phyloP scores from a whole-genome alignment of 2,888 invertebrate genomes.

The Cristatella mucedo region DNA sequence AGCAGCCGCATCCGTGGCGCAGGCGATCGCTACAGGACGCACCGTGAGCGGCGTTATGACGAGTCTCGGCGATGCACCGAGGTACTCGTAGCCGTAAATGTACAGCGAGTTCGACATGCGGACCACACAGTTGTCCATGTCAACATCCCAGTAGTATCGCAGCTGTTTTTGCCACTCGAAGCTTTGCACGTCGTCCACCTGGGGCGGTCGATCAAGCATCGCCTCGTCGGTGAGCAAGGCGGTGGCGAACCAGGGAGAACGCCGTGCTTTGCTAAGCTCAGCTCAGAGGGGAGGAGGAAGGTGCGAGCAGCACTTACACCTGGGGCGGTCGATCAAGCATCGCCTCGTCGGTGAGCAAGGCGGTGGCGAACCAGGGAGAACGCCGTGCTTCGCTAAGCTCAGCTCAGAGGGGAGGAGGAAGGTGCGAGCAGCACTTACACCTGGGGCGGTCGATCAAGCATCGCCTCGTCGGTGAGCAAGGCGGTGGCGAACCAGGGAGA shows the following conservation, averaged over 20 bases:
- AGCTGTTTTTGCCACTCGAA: conserved; percentile 83
- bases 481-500: too few relatives aligned
- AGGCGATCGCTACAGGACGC: too few relatives aligned
- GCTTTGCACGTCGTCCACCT: conserved; percentile 44
- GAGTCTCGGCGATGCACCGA: conserved; percentile 38
- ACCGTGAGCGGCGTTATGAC: conserved; percentile 41
- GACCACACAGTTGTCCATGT: conserved; percentile 59
- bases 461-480: too few relatives aligned
- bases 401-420: background rate
- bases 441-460: conserved; percentile 14
- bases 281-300: background rate
- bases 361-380: too few relatives aligned
- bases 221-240: too few relatives aligned
- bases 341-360: too few relatives aligned
- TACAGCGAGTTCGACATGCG: conserved; percentile 40
- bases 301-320: conserved; percentile 42
- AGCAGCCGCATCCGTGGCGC: too few relatives aligned
- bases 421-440: conserved; percentile 43
- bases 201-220: conserved; percentile 10
- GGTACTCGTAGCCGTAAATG: conserved; percentile 39
- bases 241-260: too few relatives aligned
- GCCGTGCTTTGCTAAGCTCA: background rate
- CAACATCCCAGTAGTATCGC: conserved; percentile 69
- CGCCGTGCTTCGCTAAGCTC: background rate
- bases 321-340: conserved; percentile 13